Percentiles rank a stretch among this genome's conserved stretches.
phyloP scores from a whole-genome alignment of 1,140 invertebrate genomes.

The Atta colombica region DNA sequence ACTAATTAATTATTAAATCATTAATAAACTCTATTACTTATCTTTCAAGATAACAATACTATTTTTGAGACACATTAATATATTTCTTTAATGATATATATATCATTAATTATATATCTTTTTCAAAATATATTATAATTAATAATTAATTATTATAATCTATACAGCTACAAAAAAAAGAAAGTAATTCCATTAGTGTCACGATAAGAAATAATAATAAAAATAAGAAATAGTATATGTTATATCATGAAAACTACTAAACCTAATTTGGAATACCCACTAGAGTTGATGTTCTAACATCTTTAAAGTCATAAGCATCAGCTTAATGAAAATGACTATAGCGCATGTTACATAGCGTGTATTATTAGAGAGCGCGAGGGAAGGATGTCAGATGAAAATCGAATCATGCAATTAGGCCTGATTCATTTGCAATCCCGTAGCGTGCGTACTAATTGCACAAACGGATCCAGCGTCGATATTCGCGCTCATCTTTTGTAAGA shows the following conservation, averaged over 20 bases:
- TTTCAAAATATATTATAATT: not conserved
- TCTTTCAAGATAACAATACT: not conserved
- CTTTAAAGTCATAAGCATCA: conserved; percentile 45
- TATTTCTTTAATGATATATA: not conserved
- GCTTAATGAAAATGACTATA: conserved; percentile 27
- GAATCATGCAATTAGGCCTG: conserved; percentile 63
- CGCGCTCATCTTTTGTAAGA: not conserved
- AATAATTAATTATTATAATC: not conserved
- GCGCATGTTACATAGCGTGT: not conserved
- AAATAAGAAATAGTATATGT: too few relatives aligned
- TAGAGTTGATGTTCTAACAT: conserved; percentile 41
- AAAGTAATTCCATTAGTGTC: not conserved
- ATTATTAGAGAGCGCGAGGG: conserved; percentile 43
- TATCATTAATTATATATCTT: too few relatives aligned
- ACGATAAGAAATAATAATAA: too few relatives aligned
- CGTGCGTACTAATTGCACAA: conserved; percentile 75
- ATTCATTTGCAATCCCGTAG: conserved; percentile 72
- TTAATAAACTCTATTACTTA: not conserved
- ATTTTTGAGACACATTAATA: not conserved
- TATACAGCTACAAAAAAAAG: not conserved
- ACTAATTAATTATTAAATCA: not conserved
- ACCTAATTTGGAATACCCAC: conserved; percentile 33
- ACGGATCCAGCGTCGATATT: conserved; percentile 28
- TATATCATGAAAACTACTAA: conserved; percentile 19
- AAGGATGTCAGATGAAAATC: conserved; percentile 66